These are phyloP conservation scores for Tupaia tana DNA, from an alignment of 2,113 vertebrate species.

Conservation along the genomic window DNA sequence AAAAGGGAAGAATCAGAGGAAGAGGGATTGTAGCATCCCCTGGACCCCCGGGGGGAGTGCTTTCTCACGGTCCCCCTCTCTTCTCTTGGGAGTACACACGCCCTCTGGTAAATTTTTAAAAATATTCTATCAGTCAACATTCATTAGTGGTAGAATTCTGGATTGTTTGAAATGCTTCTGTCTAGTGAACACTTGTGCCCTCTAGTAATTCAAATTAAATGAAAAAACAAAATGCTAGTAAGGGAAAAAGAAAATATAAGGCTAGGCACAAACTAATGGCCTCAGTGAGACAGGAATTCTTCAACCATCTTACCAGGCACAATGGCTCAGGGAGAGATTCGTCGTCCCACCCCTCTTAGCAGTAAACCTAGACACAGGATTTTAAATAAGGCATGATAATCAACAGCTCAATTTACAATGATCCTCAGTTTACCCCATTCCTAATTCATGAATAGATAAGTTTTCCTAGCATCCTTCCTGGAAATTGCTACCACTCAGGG, in stretches of 20 bases:
- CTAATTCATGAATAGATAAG: conserved; percentile 22
- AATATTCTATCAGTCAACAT: background rate
- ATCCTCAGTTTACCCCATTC: background rate
- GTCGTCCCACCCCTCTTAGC: background rate
- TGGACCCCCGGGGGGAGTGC: no score
- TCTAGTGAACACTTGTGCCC: no score
- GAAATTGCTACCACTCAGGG: background rate
- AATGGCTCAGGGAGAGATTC: background rate
- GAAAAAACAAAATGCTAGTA: background rate
- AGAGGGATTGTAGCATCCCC: no score
- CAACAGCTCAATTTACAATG: conserved; percentile 9
- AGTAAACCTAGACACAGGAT: background rate
- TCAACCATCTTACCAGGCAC: background rate
- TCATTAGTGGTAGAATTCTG: background rate
- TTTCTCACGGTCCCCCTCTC: no score
- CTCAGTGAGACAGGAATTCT: background rate
- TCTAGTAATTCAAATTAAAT: no score
- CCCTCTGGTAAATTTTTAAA: no score
- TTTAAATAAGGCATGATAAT: conserved; percentile 26
- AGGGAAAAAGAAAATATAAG: background rate
- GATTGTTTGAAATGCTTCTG: conserved; percentile 11
- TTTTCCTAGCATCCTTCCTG: background rate
- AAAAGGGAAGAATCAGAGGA: no score
- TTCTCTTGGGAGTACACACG: no score
- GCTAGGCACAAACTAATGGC: background rate